phyloP scores from a whole-genome alignment of 1,140 invertebrate genomes.

The Stegodyphus mimosarum region DNA sequence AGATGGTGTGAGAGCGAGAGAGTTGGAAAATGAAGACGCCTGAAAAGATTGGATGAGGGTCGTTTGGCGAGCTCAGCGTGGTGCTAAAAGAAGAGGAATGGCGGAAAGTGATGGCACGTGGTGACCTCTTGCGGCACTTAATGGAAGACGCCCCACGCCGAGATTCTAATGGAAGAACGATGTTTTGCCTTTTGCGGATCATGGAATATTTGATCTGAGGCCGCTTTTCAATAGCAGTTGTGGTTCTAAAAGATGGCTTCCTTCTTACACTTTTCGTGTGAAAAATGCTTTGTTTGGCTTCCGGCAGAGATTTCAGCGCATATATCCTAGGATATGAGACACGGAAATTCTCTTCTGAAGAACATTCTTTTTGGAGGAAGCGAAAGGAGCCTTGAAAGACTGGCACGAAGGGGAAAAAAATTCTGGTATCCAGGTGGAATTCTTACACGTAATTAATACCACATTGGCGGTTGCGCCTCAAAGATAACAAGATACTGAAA shows the following conservation, averaged over 20 bases:
- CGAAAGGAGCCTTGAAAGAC: too few species aligned
- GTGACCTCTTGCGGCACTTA: conserved; percentile 57
- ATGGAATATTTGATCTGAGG: conserved; percentile 54
- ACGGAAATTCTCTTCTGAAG: too few species aligned
- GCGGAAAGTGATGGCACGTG: conserved; percentile 40
- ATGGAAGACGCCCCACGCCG: conserved; percentile 52
- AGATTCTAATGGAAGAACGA: conserved; percentile 59
- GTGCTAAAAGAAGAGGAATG: conserved; percentile 17
- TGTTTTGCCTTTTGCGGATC: conserved; percentile 57
- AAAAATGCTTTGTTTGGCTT: conserved; percentile 41
- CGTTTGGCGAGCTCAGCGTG: background rate
- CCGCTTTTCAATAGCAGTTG: conserved; percentile 30
- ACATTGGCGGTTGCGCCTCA: too few species aligned
- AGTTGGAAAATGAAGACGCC: conserved; percentile 17
- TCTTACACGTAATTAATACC: too few species aligned
- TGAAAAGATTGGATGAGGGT: conserved; percentile 33
- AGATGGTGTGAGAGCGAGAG: background rate
- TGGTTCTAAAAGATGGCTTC: conserved; percentile 22
- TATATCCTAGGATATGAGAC: too few species aligned
- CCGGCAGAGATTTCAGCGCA: too few species aligned
- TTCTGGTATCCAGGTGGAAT: too few species aligned
- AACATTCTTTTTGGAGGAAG: too few species aligned
- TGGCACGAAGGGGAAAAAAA: too few species aligned
- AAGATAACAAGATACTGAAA: too few species aligned
- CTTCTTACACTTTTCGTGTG: conserved; percentile 1